Base-by-base conservation (phyloP, 1,140 invertebrate genomes). In the Calycopis cecrops region DNA sequence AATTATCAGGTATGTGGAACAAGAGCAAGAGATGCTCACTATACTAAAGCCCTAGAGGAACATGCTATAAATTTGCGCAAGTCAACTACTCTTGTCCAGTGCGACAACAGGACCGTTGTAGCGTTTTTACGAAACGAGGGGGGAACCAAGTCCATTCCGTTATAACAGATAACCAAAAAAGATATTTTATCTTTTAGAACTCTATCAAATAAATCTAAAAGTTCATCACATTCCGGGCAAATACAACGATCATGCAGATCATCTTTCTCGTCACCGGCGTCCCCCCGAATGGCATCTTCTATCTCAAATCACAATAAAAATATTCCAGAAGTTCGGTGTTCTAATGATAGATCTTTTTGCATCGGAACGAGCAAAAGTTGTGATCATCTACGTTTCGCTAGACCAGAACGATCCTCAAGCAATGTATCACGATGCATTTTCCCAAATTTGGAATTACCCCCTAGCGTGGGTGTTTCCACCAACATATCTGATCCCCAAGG, bases 71-170 rank as follows among this genome's bases (percentile, higher is more conserved):
- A 34, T 0, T 35, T 77, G 16, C n/a, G n/a, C 35, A 37, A 54
- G 35, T 52, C 42, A 8, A 48, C 61, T 9, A 44, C 69, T 4
- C 49, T 70, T 18, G n/a, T 76, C 12, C 71, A 75, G 28, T 61
- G 68, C 56, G 68, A 76, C 67, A 76, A 65, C 65, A 65, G 48
- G 37, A 77, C 72, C 0, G 65, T 59, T 11, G 57, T 62, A 9
- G 38, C 63, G 2, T 60, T 51, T 34, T 21, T 56, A 1, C 18
- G 49, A 9, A 51, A 55, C 48, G 53, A 56, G 21, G 55, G 52
- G 14, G 55, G 52, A 14, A 58, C 60, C 33, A 62, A 50, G n/a
- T 58, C 60, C 10, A 21, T 48, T n/a, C 4, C 55, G 7, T 34
- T 60, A 3, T 47, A 55, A 52, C 6, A 55, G 12, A 4, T 58